Percentiles rank a stretch among this genome's conserved stretches.
Conservation (phyloP, 2,797 vertebrate genomes). For the Steatocranus sp. region DNA sequence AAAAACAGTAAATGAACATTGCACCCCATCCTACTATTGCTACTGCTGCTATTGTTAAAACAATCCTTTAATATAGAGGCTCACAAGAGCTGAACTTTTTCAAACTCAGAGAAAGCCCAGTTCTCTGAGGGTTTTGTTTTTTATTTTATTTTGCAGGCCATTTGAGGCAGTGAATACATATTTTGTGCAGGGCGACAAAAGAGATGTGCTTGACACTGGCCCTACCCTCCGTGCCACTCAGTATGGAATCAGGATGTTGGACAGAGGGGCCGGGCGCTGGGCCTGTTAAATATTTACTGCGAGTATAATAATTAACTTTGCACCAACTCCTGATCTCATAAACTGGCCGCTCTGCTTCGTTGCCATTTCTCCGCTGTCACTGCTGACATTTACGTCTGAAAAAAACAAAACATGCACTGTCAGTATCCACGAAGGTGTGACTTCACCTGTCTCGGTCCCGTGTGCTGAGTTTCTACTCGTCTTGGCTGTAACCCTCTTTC, state of each 20-base stretch:
- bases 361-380: slow-evolving; percentile 57
- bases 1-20: background rate
- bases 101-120: background rate
- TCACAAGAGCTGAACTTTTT: background rate
- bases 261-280: slow-evolving; percentile 73
- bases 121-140: background rate
- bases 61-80: background rate
- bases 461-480: background rate
- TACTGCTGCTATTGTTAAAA: background rate
- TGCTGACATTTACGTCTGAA: slow-evolving; percentile 28
- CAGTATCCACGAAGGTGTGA: background rate
- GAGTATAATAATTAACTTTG: slow-evolving; percentile 79
- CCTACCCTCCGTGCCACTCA: slow-evolving; percentile 58
- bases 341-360: slow-evolving; percentile 63
- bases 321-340: slow-evolving; percentile 71
- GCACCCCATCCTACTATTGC: background rate
- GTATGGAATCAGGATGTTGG: slow-evolving; percentile 78
- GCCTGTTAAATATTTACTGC: slow-evolving; percentile 82
- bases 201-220: slow-evolving; percentile 53
- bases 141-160: background rate
- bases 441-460: background rate
- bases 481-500: background rate
- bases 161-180: slow-evolving; percentile 18
- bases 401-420: background rate
- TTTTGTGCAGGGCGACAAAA: slow-evolving; percentile 39